Conservation (phyloP, 2,113 vertebrate genomes). For the Butastur rufipennis region DNA sequence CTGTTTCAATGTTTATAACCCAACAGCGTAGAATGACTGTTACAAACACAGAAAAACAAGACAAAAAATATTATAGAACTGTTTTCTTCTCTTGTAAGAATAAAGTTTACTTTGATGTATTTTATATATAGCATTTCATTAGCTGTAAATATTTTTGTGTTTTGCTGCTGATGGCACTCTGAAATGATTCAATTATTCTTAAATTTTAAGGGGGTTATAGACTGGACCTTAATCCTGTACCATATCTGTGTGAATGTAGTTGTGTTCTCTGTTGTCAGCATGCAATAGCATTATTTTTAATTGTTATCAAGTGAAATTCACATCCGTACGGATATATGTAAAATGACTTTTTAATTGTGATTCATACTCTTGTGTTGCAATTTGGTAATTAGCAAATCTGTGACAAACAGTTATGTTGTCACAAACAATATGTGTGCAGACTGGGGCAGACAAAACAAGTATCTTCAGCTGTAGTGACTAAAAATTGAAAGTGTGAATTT, state of each 20-base stretch:
- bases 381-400: neutral
- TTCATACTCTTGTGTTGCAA: neutral
- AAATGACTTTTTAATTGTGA: neutral
- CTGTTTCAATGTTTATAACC: neutral
- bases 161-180: neutral
- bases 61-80: neutral
- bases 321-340: neutral
- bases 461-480: neutral
- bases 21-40: neutral
- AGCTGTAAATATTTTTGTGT: neutral
- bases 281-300: neutral
- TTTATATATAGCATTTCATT: neutral
- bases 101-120: neutral
- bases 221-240: neutral
- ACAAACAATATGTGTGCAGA: neutral
- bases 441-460: slow-evolving; percentile 6
- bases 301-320: neutral
- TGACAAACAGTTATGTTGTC: neutral
- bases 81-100: neutral
- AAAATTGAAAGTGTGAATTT: neutral
- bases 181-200: neutral
- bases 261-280: neutral
- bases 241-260: neutral
- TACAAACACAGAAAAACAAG: neutral
- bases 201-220: neutral